These are phyloP conservation scores for Doris montereyensis DNA, from an alignment of 2,888 invertebrate genomes.

Conservation along the genomic window DNA sequence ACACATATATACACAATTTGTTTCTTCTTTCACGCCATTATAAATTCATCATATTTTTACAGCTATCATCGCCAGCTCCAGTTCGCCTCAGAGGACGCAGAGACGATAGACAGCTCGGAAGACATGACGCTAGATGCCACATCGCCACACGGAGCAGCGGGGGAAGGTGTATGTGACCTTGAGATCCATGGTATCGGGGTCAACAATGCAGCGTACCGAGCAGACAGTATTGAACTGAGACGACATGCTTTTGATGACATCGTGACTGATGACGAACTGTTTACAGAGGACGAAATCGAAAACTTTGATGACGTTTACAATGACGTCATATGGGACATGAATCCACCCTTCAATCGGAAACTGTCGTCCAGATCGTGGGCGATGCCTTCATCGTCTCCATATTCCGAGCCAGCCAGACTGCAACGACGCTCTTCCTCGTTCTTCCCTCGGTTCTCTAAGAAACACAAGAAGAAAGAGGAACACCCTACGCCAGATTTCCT, in stretches of 20 bases:
- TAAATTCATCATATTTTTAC: too few species aligned
- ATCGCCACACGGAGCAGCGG: slow-evolving; percentile 9
- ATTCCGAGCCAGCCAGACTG: slow-evolving; percentile 25
- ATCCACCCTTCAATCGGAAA: not conserved
- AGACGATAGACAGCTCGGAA: slow-evolving; percentile 20
- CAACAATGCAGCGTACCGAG: slow-evolving; percentile 32
- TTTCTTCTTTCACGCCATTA: too few species aligned
- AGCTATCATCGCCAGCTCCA: slow-evolving; percentile 49
- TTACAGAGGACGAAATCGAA: not conserved
- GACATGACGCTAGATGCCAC: not conserved
- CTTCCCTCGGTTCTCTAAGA: too few species aligned
- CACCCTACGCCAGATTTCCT: too few species aligned
- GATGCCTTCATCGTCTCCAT: slow-evolving; percentile 8
- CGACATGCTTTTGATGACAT: slow-evolving; percentile 28
- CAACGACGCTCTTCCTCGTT: too few species aligned
- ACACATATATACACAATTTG: too few species aligned
- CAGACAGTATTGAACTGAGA: slow-evolving; percentile 18
- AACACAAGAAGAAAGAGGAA: too few species aligned
- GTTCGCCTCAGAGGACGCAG: slow-evolving; percentile 34
- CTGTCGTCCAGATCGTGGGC: slow-evolving; percentile 6
- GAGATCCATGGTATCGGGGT: slow-evolving; percentile 28
- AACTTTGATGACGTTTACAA: not conserved
- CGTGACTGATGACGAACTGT: slow-evolving; percentile 24
- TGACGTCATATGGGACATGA: not conserved
- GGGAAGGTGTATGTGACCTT: not conserved